A percentile compares a stretch with the other conserved stretches of the same genome.
phyloP scores from a whole-genome alignment of 2,113 vertebrate species.

The Trematomus loennbergii region DNA sequence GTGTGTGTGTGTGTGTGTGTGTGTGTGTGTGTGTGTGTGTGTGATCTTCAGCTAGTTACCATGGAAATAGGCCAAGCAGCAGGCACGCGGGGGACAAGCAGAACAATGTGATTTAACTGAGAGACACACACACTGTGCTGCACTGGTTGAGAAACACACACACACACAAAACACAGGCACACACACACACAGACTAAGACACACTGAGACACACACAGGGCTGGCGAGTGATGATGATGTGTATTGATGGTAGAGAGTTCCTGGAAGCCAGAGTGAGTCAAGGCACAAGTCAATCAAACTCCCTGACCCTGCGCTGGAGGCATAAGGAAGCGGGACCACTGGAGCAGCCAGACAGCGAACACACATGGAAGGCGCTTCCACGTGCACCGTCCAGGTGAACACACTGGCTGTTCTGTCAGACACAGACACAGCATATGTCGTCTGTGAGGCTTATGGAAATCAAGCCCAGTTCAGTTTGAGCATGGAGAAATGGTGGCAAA shows the following conservation, averaged over 20 bases:
- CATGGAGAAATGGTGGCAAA: neutral
- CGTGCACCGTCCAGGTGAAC: constrained; percentile 28
- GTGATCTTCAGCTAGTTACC: constrained; percentile 77
- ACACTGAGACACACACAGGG: constrained; percentile 27
- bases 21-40: too few relatives aligned
- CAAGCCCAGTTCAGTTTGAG: neutral
- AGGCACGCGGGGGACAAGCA: constrained; percentile 79
- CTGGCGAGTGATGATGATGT: constrained; percentile 74
- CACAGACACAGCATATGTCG: neutral
- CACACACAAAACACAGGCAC: constrained; percentile 32
- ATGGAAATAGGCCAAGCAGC: constrained; percentile 83
- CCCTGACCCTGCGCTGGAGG: constrained; percentile 59
- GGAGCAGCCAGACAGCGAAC: constrained; percentile 30
- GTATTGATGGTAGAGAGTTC: constrained; percentile 81
- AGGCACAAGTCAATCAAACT: constrained; percentile 79
- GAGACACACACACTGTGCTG: constrained; percentile 69
- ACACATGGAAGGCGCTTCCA: constrained; percentile 36
- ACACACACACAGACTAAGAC: constrained; percentile 15
- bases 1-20: constrained; percentile 28
- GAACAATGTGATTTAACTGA: constrained; percentile 78
- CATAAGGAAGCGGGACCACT: constrained; percentile 49
- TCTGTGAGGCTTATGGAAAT: constrained; percentile 17
- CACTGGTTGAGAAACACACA: constrained; percentile 53
- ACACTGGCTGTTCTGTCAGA: constrained; percentile 2
- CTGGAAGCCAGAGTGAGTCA: constrained; percentile 78